Conservation (phyloP, 64 coral and sea anemone genomes). For the Catalaphyllia jardinei region DNA sequence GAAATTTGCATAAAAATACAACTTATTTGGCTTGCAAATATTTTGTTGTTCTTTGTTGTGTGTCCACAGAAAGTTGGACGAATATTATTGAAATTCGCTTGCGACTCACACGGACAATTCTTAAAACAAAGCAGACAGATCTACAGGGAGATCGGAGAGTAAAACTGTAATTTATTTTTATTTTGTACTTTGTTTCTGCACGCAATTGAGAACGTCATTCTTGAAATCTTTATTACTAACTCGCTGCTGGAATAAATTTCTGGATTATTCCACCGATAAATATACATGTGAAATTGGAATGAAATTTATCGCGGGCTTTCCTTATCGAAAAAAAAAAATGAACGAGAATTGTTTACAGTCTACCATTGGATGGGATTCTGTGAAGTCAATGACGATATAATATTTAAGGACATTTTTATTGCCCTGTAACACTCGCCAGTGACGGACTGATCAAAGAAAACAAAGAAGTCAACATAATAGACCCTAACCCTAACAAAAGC, state of each 20-base stretch:
- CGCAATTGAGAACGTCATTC: not conserved
- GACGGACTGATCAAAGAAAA: no score
- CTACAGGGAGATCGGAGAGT: not conserved
- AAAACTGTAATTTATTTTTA: not conserved
- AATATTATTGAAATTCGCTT: not conserved
- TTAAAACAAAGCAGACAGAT: not conserved
- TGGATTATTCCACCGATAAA: not conserved
- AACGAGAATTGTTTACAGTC: no score
- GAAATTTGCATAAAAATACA: constrained; percentile 23
- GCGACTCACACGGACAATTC: not conserved
- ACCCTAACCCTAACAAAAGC: no score
- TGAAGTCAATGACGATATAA: no score
- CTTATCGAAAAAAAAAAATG: no score
- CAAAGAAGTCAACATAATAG: no score
- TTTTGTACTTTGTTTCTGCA: not conserved
- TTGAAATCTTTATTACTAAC: not conserved
- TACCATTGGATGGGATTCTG: no score
- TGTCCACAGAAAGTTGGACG: not conserved
- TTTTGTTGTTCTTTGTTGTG: not conserved
- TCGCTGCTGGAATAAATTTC: not conserved
- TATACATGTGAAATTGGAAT: not conserved
- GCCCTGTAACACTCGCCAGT: no score
- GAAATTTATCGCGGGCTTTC: no score
- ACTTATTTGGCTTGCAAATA: constrained; percentile 14
- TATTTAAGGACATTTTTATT: no score